Evolutionary conservation across 2,113 vertebrate species (phyloP).

Genomic region (Laterallus jamaicensis): DNA sequence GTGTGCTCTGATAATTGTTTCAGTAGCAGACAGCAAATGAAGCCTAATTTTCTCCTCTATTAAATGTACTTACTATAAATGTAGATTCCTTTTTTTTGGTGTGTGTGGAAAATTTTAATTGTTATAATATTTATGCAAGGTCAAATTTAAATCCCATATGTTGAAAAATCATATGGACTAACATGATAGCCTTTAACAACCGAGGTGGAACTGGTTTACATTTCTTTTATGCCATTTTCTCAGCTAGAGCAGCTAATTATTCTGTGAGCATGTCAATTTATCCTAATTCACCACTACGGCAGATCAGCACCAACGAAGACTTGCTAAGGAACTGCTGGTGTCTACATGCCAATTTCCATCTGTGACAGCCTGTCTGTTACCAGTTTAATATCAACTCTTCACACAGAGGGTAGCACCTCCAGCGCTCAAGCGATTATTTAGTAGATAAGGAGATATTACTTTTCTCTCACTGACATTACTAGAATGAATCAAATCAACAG

Average conservation of each 20-base stretch:
- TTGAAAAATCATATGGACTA: not conserved
- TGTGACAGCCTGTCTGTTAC: not conserved
- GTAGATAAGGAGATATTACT: not conserved
- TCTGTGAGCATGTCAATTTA: not conserved
- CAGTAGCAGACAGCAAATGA: not conserved
- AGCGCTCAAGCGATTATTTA: not conserved
- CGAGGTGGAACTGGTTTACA: not conserved
- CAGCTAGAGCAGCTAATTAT: constrained; percentile 11
- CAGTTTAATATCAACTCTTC: not conserved
- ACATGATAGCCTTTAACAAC: not conserved
- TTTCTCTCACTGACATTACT: not conserved
- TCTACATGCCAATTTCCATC: not conserved
- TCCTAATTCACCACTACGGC: not conserved
- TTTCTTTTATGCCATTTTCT: not conserved
- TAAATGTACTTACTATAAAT: constrained; percentile 2
- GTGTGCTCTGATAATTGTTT: not conserved
- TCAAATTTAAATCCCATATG: not conserved
- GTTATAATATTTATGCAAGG: not conserved
- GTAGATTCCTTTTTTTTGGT: not conserved
- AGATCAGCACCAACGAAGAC: not conserved
- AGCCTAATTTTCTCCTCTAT: constrained; percentile 7
- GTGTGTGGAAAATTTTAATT: not conserved
- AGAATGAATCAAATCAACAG: not conserved
- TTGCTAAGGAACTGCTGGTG: not conserved
- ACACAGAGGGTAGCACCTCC: not conserved